These are phyloP conservation scores for Odontamblyopus rebecca DNA, from an alignment of 2,797 vertebrate genomes.

Conservation along the genomic window DNA sequence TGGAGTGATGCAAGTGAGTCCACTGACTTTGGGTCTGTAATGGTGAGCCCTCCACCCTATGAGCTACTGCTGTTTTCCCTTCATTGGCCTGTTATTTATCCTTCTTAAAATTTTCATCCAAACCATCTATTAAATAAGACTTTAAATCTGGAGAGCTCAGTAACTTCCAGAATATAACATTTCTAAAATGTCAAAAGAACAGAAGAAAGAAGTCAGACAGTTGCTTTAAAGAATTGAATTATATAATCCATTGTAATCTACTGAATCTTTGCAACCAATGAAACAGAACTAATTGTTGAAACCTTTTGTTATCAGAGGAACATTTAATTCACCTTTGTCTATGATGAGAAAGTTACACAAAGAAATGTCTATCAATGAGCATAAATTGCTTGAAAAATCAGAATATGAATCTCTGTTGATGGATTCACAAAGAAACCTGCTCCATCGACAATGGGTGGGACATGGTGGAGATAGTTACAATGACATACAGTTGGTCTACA, in stretches of 20 bases:
- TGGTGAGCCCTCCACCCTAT: neutral
- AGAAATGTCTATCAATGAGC: too few species aligned
- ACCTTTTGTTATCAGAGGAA: slow-evolving; percentile 22
- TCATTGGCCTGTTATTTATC: neutral
- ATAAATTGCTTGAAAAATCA: too few species aligned
- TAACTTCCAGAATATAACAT: neutral
- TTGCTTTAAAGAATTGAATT: neutral
- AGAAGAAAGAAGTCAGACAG: neutral
- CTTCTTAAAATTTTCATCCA: neutral
- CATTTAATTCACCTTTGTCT: slow-evolving; percentile 39
- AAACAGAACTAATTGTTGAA: slow-evolving; percentile 27
- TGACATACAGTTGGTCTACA: neutral
- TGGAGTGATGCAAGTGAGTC: neutral
- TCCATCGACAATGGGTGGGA: neutral
- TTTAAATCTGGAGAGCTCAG: neutral
- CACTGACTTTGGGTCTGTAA: too few species aligned
- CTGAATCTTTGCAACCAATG: slow-evolving; percentile 12
- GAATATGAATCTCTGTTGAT: too few species aligned
- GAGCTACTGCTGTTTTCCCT: neutral
- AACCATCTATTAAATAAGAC: neutral
- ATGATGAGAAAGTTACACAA: slow-evolving; percentile 16
- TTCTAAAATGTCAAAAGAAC: neutral
- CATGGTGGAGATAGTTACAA: neutral
- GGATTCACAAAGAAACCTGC: neutral
- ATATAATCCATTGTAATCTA: neutral